Evolutionary conservation across 2,888 invertebrate genomes (phyloP), one percentile per base, ranked within the genome.

Genomic region (Nesidiocoris tenuis): DNA sequence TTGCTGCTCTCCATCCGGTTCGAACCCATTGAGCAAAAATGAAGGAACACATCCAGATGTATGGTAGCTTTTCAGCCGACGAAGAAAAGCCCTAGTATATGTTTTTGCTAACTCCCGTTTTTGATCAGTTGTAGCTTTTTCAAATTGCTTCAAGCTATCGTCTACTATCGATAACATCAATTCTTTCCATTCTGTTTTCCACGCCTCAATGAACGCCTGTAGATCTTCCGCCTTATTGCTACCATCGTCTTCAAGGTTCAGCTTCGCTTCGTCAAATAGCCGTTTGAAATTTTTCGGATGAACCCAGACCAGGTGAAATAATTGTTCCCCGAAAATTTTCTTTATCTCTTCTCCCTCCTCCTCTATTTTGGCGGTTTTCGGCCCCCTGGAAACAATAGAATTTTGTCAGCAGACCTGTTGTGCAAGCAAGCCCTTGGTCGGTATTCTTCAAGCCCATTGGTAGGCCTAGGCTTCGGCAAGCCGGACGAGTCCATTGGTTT

Each of bases 221-320:
- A 72, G 39, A n/a, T 72, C 61, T 1, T 23, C 19, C 1, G 54
- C 25, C 9, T 2, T 63, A 7, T 63, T 63, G 5, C 24, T 23
- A 12, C 25, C 63, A n/a, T 57, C 57, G 12, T 63, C 22, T 17
- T 17, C 5, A 7, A 7, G 2, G 7, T 12, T 7, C 16, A 5
- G 18, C 12, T 39, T 39, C 5, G 39, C 39, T 12, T 39, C 39
- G 39, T 39, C 39, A 39, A 39, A n/a, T 39, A 70, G 16, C 7
- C 59, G 24, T 63, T 39, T 61, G 22, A 72, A 72, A 39, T 72
- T 72, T 25, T 72, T 57, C n/a, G 72, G 72, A 39, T 72, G 61
- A 1, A 72, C 72, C 72, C 63, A 72, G 1, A 61, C 57, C 21
- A 25, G 16, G 16, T 63, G 16, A 22, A 72, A 72, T 55, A 21